Evolutionary conservation across 2,888 invertebrate species (phyloP).

Genomic region (Oegoconia quadripuncta): DNA sequence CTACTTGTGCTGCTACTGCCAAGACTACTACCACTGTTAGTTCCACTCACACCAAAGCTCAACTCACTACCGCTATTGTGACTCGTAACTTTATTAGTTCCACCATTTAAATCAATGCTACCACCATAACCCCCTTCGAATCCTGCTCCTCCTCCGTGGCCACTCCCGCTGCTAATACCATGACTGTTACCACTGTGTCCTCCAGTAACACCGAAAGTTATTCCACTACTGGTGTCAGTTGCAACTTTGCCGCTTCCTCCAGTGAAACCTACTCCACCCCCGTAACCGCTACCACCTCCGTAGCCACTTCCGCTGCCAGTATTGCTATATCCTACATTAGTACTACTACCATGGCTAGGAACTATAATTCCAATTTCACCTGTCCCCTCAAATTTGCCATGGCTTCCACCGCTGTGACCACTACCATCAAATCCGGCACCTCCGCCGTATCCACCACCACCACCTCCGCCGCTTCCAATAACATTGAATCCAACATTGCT

Average conservation of each 20-base stretch:
- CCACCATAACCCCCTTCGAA: conserved; percentile 17
- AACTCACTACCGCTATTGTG: conserved; percentile 15
- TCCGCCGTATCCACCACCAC: conserved; percentile 17
- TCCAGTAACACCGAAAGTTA: conserved; percentile 8
- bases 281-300: conserved; percentile 13
- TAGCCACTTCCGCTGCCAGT: conserved; percentile 25
- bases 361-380: too few relatives aligned
- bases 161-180: conserved; percentile 28
- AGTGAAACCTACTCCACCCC: conserved; percentile 6
- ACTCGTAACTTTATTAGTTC: conserved; percentile 16
- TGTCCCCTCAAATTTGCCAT: too few relatives aligned
- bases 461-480: conserved; percentile 12
- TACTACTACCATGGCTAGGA: too few relatives aligned
- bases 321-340: too few relatives aligned
- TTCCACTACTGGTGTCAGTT: too few relatives aligned
- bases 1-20: conserved; percentile 2
- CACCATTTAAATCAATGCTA: conserved; percentile 29
- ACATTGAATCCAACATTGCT: conserved; percentile 27
- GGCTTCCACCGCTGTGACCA: too few relatives aligned
- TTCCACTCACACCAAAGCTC: too few relatives aligned
- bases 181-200: conserved; percentile 13
- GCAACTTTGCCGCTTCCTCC: neutral
- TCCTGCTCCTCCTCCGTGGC: too few relatives aligned
- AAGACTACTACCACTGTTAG: too few relatives aligned
- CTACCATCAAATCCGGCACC: conserved; percentile 6